Conservation (phyloP, 2,888 invertebrate genomes). For the Ceraclea dissimilis region DNA sequence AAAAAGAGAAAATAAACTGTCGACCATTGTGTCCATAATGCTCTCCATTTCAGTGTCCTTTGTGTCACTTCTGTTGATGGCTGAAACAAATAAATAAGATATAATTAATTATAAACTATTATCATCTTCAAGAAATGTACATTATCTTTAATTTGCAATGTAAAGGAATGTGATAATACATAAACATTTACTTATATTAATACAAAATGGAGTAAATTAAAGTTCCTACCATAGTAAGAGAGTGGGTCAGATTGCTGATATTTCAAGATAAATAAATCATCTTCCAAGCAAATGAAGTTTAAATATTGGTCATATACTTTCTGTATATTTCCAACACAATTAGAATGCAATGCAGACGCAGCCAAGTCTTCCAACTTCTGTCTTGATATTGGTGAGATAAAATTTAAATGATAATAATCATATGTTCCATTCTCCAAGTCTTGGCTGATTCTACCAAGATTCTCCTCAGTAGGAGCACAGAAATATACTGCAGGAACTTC, state of each 20-base stretch:
- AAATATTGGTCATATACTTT: slow-evolving; percentile 98
- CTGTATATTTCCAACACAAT: slow-evolving; percentile 84
- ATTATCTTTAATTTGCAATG: no score
- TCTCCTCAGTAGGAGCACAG: slow-evolving; percentile 93
- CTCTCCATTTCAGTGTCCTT: slow-evolving; percentile 93
- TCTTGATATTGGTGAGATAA: slow-evolving; percentile 89
- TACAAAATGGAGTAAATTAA: background rate
- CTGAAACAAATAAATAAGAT: slow-evolving; percentile 40
- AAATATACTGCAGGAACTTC: slow-evolving; percentile 99
- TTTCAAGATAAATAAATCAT: slow-evolving; percentile 90
- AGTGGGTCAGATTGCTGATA: slow-evolving; percentile 87
- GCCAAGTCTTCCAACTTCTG: slow-evolving; percentile 94
- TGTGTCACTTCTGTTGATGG: slow-evolving; percentile 88
- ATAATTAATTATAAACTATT: no score
- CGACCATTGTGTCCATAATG: slow-evolving; percentile 91
- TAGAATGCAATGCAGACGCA: slow-evolving; percentile 81
- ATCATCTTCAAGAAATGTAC: no score
- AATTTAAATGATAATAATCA: slow-evolving; percentile 93
- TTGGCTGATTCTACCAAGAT: slow-evolving; percentile 87
- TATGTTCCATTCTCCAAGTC: slow-evolving; percentile 84
- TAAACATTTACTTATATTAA: no score
- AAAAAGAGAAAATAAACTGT: slow-evolving; percentile 95
- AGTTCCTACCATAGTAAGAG: slow-evolving; percentile 79
- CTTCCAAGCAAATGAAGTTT: slow-evolving; percentile 96
- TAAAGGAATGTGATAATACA: no score